These are phyloP conservation scores for Macrocentrus cingulum DNA, from an alignment of 1,140 invertebrate species.

Conservation along the genomic window DNA sequence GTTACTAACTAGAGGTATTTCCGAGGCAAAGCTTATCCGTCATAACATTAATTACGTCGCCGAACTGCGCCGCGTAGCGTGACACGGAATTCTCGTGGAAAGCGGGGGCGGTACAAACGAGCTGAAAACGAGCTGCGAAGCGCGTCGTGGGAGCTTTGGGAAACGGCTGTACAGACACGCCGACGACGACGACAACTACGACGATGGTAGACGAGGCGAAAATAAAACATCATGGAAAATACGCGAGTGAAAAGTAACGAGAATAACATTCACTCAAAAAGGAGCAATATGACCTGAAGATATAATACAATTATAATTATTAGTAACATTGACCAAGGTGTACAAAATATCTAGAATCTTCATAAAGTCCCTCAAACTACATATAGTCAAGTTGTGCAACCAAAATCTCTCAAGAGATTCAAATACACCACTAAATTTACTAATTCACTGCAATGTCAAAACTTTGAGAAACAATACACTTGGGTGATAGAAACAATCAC, in stretches of 20 bases:
- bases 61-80: conserved; percentile 34
- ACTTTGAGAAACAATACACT: conserved; percentile 5
- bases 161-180: not conserved
- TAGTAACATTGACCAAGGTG: no score
- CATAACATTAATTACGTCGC: conserved; percentile 48
- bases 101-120: conserved; percentile 10
- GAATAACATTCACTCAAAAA: no score
- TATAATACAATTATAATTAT: no score
- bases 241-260: not conserved
- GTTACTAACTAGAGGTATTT: conserved; percentile 40
- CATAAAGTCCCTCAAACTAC: no score
- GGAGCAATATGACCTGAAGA: no score
- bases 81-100: conserved; percentile 1
- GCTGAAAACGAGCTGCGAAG: conserved; percentile 23
- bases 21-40: conserved; percentile 36
- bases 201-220: not conserved
- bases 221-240: not conserved
- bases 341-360: no score
- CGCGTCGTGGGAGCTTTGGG: conserved; percentile 12
- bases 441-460: conserved; percentile 1
- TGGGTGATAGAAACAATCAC: not conserved
- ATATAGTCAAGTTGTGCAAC: no score
- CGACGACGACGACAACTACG: not conserved
- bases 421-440: not conserved
- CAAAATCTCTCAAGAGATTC: not conserved